Base-by-base conservation (phyloP, 2,797 vertebrate species). In the Poeciliopsis gracilis region DNA sequence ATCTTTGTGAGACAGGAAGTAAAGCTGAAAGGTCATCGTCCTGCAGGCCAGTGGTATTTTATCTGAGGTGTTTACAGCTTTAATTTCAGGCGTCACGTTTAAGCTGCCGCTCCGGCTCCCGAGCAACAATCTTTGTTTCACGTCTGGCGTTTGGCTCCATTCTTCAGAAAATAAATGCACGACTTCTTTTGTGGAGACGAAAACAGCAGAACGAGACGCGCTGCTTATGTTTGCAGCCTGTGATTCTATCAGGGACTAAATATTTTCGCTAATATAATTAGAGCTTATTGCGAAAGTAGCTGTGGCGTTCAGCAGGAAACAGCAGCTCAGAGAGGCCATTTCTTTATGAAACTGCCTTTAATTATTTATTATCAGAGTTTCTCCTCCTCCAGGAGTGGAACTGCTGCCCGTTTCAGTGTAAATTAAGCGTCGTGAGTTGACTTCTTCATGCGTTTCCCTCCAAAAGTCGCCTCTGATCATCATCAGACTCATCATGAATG, bases 401-500 rank as follows among this genome's bases (percentile, higher is more conserved):
- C 66, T 41, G n/a, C 67, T 73, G 36, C 4, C n/a, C 25, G 78
- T 74, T 82, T 36, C 33, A 3, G 18, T 63, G n/a, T 55, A 76
- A 86, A 84, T 84, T 6, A 63, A 84, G 53, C 78, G 49, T 73
- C 70, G 82, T 91, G 76, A 80, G 51, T 28, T 23, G 30, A 77
- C 72, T 75, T 87, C 80, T 89, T 57, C 61, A 78, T 77, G 80
- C 81, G 46, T 88, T 89, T 87, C 83, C 86, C 82, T 86, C 81
- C 76, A 84, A 91, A 92, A 90, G 84, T 92, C 91, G 78, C 91
- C 85, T 82, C 75, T 92, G 85, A 91, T 92, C 90, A 90, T 83
- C 84, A 78, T 91, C 80, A 88, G 67, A 80, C 88, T 93, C 86
- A 90, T 94, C 89, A 83, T 94, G 89, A 93, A 92, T 83, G 90